Evolutionary conservation across 2,113 vertebrate genomes (phyloP).

Genomic region (Neolamprologus variostigma): DNA sequence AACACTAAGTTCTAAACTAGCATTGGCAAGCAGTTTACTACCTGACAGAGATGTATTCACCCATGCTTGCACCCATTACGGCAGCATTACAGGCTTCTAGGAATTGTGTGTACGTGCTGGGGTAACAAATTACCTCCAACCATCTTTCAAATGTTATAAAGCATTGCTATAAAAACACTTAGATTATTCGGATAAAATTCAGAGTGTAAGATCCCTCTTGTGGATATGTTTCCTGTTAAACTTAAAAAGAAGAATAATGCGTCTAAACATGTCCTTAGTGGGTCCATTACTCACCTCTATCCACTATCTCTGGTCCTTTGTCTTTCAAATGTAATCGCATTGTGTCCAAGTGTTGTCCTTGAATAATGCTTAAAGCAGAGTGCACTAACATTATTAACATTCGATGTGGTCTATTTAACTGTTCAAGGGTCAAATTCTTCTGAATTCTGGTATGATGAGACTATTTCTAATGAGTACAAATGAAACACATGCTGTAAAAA

Average conservation of each 20-base stretch:
- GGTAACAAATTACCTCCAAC: neutral
- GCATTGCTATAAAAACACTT: neutral
- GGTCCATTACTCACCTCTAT: neutral
- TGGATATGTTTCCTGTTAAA: neutral
- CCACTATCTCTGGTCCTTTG: neutral
- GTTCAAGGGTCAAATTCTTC: neutral
- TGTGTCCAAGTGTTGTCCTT: conserved; percentile 7
- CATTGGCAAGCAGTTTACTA: neutral
- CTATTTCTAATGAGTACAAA: neutral
- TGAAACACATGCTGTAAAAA: neutral
- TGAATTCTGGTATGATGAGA: neutral
- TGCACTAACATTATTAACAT: conserved; percentile 24
- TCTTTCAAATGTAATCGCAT: neutral
- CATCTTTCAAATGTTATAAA: neutral
- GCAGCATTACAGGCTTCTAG: neutral
- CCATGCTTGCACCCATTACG: neutral
- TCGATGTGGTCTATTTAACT: neutral
- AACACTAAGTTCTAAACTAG: neutral
- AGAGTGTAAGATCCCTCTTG: neutral
- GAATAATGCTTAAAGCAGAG: neutral
- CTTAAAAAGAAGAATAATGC: neutral
- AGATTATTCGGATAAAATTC: neutral
- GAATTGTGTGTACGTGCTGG: neutral
- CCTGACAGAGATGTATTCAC: neutral
- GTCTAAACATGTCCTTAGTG: neutral